Percentiles rank a stretch among this genome's conserved stretches.
Evolutionary conservation across 2,113 vertebrate species (phyloP).

Genomic region (Marmota flaviventris): DNA sequence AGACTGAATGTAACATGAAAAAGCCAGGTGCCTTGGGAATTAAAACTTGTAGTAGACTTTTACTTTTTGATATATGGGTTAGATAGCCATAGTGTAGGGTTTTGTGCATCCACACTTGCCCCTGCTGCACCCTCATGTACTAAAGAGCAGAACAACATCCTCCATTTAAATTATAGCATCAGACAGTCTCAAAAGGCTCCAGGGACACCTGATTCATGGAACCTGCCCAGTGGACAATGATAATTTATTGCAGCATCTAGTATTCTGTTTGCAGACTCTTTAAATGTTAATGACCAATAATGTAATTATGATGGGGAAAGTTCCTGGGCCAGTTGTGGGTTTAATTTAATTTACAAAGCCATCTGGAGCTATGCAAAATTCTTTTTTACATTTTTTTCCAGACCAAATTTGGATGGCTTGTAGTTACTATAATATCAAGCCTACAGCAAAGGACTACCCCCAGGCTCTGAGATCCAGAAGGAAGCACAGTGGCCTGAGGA

Average conservation of each 20-base stretch:
- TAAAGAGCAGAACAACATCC: conserved; percentile 41
- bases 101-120: background rate
- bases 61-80: background rate
- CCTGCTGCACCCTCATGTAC: background rate
- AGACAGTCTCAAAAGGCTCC: conserved; percentile 53
- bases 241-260: conserved; percentile 81
- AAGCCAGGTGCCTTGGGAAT: background rate
- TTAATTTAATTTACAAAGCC: conserved; percentile 88
- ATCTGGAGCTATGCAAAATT: conserved; percentile 87
- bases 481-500: background rate
- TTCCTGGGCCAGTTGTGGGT: conserved; percentile 85
- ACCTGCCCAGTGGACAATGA: conserved; percentile 76
- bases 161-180: background rate
- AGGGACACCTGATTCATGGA: background rate
- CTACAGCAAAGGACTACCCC: conserved; percentile 48
- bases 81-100: background rate
- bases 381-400: conserved; percentile 59
- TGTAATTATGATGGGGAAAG: conserved; percentile 84
- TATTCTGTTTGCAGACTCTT: conserved; percentile 84
- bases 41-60: background rate
- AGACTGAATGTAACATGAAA: background rate
- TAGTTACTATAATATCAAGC: conserved; percentile 77
- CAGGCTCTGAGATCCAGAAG: background rate
- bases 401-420: conserved; percentile 76
- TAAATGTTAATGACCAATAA: conserved; percentile 89